These are phyloP conservation scores for Florisuga fusca DNA, from an alignment of 2,797 vertebrate species.

Conservation along the genomic window DNA sequence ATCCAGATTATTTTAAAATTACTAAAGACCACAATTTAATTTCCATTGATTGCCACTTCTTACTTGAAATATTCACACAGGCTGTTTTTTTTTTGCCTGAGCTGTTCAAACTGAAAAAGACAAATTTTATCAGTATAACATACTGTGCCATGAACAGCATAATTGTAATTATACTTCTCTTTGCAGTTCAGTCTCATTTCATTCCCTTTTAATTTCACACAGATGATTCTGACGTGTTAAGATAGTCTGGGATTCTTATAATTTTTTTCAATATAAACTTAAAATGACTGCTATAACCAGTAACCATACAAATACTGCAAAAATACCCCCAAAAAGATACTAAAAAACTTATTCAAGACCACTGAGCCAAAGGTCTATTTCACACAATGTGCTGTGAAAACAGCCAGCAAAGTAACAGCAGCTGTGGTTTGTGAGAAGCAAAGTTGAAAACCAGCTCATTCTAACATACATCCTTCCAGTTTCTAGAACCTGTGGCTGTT, in stretches of 20 bases:
- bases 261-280: not conserved
- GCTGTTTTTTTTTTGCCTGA: not conserved
- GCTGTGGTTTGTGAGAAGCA: not conserved
- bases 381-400: not conserved
- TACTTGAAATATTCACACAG: not conserved
- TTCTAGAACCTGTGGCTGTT: not conserved
- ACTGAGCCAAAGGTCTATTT: not conserved
- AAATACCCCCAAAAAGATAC: not conserved
- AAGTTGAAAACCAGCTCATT: not conserved
- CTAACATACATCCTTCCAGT: not conserved
- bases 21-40: not conserved
- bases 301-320: not conserved
- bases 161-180: not conserved
- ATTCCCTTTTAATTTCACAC: not conserved
- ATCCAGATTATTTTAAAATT: not conserved
- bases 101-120: not conserved
- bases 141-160: fast-evolving
- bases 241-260: not conserved
- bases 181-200: not conserved
- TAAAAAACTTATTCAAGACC: not conserved
- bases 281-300: not conserved
- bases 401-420: not conserved
- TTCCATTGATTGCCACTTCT: not conserved
- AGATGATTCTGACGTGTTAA: not conserved
- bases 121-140: not conserved